Percentiles rank a stretch among this genome's conserved stretches.
Conservation (phyloP, 2,797 vertebrate species). For the Coluber constrictor region DNA sequence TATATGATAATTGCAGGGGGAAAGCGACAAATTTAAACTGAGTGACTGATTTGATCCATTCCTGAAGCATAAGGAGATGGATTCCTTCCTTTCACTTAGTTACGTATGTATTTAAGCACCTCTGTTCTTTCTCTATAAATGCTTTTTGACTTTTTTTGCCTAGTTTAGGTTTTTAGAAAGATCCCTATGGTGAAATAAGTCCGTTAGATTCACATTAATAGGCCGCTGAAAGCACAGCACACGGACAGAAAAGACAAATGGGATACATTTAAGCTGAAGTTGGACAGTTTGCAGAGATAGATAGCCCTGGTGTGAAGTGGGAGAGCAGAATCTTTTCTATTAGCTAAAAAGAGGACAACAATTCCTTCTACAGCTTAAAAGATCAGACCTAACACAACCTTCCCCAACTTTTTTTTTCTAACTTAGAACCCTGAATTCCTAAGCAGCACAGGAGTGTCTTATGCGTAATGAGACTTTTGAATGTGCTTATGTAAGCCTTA, state of each 20-base stretch:
- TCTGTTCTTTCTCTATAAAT: slow-evolving; percentile 54
- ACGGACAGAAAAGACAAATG: slow-evolving; percentile 8
- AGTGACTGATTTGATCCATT: neutral
- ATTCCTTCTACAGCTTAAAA: slow-evolving; percentile 5
- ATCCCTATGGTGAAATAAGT: slow-evolving; percentile 31
- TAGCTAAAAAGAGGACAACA: slow-evolving; percentile 9
- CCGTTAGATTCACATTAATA: slow-evolving; percentile 9
- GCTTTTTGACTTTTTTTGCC: slow-evolving; percentile 36
- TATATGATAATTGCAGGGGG: neutral
- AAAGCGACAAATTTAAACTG: slow-evolving; percentile 1
- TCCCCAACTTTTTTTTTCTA: neutral
- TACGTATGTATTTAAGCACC: slow-evolving; percentile 52
- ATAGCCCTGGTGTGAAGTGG: slow-evolving; percentile 7
- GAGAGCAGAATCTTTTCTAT: slow-evolving; percentile 16
- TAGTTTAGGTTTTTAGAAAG: slow-evolving; percentile 30
- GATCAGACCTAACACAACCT: neutral
- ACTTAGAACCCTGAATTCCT: neutral
- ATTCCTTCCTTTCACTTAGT: slow-evolving; percentile 37
- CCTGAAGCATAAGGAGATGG: slow-evolving; percentile 17
- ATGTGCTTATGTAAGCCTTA: neutral
- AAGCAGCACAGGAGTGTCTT: neutral
- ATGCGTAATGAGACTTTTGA: neutral
- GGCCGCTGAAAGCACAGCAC: slow-evolving; percentile 19
- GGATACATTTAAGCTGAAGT: slow-evolving; percentile 14
- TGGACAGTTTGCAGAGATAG: slow-evolving; percentile 25